Base-by-base conservation (phyloP, 1,140 invertebrate species). In the Meloidogyne floridensis region DNA sequence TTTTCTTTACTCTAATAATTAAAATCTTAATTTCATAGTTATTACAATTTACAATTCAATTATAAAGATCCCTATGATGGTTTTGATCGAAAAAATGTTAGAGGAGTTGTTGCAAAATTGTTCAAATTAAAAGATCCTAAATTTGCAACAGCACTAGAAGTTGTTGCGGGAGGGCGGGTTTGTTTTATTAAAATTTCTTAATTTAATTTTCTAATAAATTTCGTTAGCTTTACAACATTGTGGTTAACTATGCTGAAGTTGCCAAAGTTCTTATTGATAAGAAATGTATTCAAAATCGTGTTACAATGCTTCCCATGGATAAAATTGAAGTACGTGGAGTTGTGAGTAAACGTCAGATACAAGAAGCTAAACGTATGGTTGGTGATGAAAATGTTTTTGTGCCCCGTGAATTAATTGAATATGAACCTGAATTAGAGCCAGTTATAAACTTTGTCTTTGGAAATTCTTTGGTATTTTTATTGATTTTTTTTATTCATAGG, bases 401-500 rank as follows among this genome's bases (percentile, higher is more conserved):
- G 13, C 96, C 96, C 2, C 87, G 97, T 42, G 93, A 94, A 43
- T 91, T 98, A 42, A 93, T 98, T 70, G 92, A 93, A 53, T 98
- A 93, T 91, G 93, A 94, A 71, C 87, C 91, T 32, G 91, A 93
- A 75, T 91, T 98, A 94, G 91, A 93, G 85, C 96, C 93, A 92
- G 93, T 96, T 82, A 97, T 98, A 91, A 96, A 96, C 13, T 75
- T 51, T 84, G 93, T 93, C 71, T 94, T 98, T 51, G 82, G 82
- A 4, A 84, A 77, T 59, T 69, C 72, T 11, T 42, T 84, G 81
- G 81, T 82, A 65, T 72, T 8, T 70, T 81, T 70, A 0, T 9
- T 51, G 3, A 5, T 82, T 1, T 47, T 32, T 8, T 15, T 42
- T 9, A 18, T n/a, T 20, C n/a, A 18, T 4, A 59, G 13, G 56